A percentile compares a stretch with the other conserved stretches of the same genome.
These are phyloP conservation scores for Caenorhabditis afra DNA, from an alignment of 2,888 invertebrate genomes.

Conservation along the genomic window DNA sequence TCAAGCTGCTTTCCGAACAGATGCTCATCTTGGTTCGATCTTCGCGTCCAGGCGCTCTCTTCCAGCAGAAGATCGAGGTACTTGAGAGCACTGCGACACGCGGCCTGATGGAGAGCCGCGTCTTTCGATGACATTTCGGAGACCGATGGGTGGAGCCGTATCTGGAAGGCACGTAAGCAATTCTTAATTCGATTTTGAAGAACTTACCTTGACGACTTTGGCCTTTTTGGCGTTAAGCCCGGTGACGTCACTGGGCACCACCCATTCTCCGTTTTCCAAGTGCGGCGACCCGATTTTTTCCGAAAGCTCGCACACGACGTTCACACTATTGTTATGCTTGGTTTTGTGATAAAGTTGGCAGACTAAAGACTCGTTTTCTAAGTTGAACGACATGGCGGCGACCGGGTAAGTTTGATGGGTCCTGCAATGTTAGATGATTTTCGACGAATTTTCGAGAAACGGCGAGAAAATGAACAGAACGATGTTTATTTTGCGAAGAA, in stretches of 20 bases:
- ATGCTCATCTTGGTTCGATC: conserved; percentile 33
- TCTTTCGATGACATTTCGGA: conserved; percentile 41
- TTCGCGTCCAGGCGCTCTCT: conserved; percentile 50
- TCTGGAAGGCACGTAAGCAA: background rate
- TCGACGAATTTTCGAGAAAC: conserved; percentile 13
- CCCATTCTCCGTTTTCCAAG: conserved; percentile 51
- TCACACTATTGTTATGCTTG: conserved; percentile 53
- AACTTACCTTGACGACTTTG: conserved; percentile 43
- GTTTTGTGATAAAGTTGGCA: conserved; percentile 53
- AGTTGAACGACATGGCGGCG: conserved; percentile 61
- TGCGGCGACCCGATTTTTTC: conserved; percentile 54
- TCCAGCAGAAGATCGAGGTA: conserved; percentile 56
- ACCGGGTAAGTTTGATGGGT: conserved; percentile 54
- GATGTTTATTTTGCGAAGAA: background rate
- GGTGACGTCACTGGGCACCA: conserved; percentile 54
- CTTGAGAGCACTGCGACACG: conserved; percentile 53
- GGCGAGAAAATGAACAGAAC: background rate
- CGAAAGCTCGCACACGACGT: conserved; percentile 58
- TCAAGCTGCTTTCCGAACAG: conserved; percentile 48
- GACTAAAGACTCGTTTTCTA: conserved; percentile 56
- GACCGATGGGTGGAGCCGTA: conserved; percentile 56
- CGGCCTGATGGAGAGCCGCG: conserved; percentile 43
- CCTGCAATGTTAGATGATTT: conserved; percentile 21
- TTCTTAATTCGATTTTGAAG: background rate
- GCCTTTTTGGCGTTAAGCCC: conserved; percentile 55